A percentile compares a stretch with the other conserved stretches of the same genome.
phyloP scores from a whole-genome alignment of 2,888 invertebrate genomes.

The Idaea aversata region DNA sequence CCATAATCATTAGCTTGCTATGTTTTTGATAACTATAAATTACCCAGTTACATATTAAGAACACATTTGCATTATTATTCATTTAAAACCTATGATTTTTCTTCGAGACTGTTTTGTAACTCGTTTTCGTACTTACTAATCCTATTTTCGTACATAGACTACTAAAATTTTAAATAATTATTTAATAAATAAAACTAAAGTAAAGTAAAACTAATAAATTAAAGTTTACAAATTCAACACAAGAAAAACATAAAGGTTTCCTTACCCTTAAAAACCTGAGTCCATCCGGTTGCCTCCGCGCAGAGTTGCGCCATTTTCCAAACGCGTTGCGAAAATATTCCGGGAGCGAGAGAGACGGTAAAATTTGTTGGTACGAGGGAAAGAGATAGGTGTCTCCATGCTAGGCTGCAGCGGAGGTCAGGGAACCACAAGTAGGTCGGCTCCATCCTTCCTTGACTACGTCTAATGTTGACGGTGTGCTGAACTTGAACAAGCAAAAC shows the following conservation, averaged over 20 bases:
- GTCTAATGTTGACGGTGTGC: conserved; percentile 53
- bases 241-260: neutral
- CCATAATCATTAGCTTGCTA: too few species aligned
- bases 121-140: too few species aligned
- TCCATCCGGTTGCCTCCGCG: conserved; percentile 14
- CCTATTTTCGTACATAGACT: too few species aligned
- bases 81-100: neutral
- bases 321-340: conserved; percentile 76
- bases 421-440: conserved; percentile 78
- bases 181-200: neutral
- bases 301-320: conserved; percentile 62
- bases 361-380: conserved; percentile 33
- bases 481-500: conserved; percentile 76
- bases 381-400: conserved; percentile 48
- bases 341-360: conserved; percentile 65
- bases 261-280: neutral
- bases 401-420: conserved; percentile 76
- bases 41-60: neutral
- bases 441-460: conserved; percentile 73
- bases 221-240: neutral
- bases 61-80: neutral
- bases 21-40: neutral
- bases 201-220: neutral
- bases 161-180: too few species aligned
- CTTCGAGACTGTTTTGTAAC: neutral